Evolutionary conservation across 2,797 vertebrate species (phyloP).

Genomic region (Crocidura indochinensis): DNA sequence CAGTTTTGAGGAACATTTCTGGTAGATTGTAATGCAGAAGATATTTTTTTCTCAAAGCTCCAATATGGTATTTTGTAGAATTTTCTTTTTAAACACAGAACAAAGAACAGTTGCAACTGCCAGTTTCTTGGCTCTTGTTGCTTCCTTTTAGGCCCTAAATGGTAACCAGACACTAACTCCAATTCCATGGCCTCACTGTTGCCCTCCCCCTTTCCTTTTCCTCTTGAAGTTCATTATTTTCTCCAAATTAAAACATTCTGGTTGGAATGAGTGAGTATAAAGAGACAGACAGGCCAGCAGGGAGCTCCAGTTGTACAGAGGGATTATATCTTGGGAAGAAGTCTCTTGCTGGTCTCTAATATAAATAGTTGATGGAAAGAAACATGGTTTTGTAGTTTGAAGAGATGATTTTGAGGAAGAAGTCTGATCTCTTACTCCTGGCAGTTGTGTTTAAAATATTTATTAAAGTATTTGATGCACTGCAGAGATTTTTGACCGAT

Average conservation of each 20-base stretch:
- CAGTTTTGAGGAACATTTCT: constrained; percentile 52
- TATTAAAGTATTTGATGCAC: constrained; percentile 21
- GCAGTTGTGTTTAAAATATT: constrained; percentile 61
- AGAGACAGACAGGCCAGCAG: constrained; percentile 64
- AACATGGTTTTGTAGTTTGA: constrained; percentile 75
- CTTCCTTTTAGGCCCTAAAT: constrained; percentile 74
- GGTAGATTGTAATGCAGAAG: constrained; percentile 49
- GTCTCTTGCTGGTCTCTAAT: constrained; percentile 72
- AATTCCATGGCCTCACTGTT: constrained; percentile 45
- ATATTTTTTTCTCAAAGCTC: constrained; percentile 61
- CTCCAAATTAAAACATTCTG: constrained; percentile 80
- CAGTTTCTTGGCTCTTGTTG: constrained; percentile 61
- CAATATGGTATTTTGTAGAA: constrained; percentile 71
- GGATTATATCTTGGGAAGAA: constrained; percentile 68
- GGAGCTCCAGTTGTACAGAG: constrained; percentile 39
- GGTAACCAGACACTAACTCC: constrained; percentile 76
- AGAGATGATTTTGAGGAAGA: constrained; percentile 82
- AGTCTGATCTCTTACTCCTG: neutral
- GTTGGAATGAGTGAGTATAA: constrained; percentile 64
- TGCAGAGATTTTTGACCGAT: constrained; percentile 56
- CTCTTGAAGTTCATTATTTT: constrained; percentile 84
- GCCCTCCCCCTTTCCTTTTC: constrained; percentile 11
- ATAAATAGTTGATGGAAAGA: constrained; percentile 76
- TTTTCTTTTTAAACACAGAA: constrained; percentile 77
- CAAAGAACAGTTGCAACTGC: constrained; percentile 74